Evolutionary conservation across 92 coral and sea anemone species (phyloP), one percentile per base, ranked within the genome.

Genomic region (Porites lobata): DNA sequence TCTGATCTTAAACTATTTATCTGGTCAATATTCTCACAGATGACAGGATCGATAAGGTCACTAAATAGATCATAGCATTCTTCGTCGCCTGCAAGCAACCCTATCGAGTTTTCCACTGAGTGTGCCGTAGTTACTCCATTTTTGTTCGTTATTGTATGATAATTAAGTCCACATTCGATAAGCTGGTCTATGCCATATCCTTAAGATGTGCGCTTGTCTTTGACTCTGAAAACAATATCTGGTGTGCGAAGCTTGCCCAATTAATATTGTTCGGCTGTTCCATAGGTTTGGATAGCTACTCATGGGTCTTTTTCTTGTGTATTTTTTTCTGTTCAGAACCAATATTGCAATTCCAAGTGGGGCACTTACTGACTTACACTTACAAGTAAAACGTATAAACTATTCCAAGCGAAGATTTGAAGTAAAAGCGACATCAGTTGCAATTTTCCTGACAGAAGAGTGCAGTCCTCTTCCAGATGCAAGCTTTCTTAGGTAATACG

Each of bases 1-100:
- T 24, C 63, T 43, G 77, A 66, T 20, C 50, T 24, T 7, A 82
- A 21, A 63, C 67, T 69, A 18, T 76, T 43, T 56, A 74, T 74
- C 9, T 56, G 19, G 19, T 63, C 78, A 0, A 85, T 68, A 10
- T 50, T 65, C 6, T 69, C 70, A 53, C 53, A 54, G 20, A 90
- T 73, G 15, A 90, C 75, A 58, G 90, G 90, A 58, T 85, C 93
- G 58, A 85, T 75, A 75, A 90, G 76, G 56, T 85, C 86, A 52
- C 79, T 87, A 68, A 90, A 90, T 8, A 67, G 58, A 57, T 90
- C 87, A 81, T 90, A 90, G 56, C 93, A 85, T 74, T 90, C 90
- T 69, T 90, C 93, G 70, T 90, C 93, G 50, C 87, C 87, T 76
- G 87, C 26, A 19, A 80, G 65, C 52, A 80, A 52, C 15, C 85